Evolutionary conservation across 2,113 vertebrate species (phyloP), one percentile per base, ranked within the genome.

Genomic region (Spheniscus mendiculus): DNA sequence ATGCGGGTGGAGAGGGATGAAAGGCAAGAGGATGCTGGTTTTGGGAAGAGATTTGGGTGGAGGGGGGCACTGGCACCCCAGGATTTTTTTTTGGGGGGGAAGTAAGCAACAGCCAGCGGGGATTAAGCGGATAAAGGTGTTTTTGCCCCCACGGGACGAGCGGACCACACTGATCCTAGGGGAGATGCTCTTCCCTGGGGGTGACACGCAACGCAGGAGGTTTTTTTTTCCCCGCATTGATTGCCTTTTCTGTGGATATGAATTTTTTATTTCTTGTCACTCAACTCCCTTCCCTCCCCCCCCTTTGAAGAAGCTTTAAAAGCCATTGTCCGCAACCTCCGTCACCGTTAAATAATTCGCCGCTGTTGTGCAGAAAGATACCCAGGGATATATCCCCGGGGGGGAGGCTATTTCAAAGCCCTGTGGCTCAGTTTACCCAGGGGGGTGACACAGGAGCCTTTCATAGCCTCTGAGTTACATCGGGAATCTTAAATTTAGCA

Each of bases 141-240:
- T 11, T 91, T 63, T 74, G 40, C 11, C 36, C 11, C 26, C 21
- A 0, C 1, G 2, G 44, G 61, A 45, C 32, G 40, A 66, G 47
- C 12, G 0, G 40, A 65, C 6, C 32, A 3, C 21, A 0, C 6
- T 4, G 62, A 49, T 30, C 6, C 50, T 4, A 2, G 34, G 45
- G 38, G 42, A 69, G 49, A 89, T 45, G 20, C 6, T 55, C 5
- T 77, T 77, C 72, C 20, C 55, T 10, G 21, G 53, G 52, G 30
- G 34, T 38, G 63, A 16, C 26, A 13, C 0, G 2, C 3, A 2
- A 13, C 0, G 5, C 7, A 3, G 45, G 47, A 69, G 30, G 5
- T 11, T 36, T 0, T 14, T 44, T 4, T 5, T 14, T 3, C 5
- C 3, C 10, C 0, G 0, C 3, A 3, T 38, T 17, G 0, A 15